Base-by-base conservation (phyloP, 2,888 invertebrate genomes). In the Catocala nupta region DNA sequence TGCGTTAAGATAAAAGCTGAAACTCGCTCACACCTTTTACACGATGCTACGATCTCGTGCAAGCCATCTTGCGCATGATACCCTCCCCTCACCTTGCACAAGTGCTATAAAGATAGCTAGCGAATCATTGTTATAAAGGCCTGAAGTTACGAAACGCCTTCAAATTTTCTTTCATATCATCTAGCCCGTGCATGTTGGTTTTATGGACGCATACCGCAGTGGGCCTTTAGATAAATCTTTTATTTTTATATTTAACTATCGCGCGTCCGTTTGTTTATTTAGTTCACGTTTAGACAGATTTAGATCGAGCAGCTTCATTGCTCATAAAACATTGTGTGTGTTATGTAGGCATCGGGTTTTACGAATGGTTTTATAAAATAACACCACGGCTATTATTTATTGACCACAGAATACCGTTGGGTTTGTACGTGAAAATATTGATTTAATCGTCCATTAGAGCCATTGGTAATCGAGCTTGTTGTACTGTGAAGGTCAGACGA, bases 251-350 rank as follows among this genome's bases (percentile, higher is more conserved):
- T 65, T 59, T 49, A 58, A 59, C 48, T 68, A 59, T 64, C 52
- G 9, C 51, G 4, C 51, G 7, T 5, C 49, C 33, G 45, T 65
- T 51, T 71, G 62, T 77, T 73, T 78, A 68, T 70, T 50, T 67
- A 64, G 58, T 34, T 53, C 75, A 72, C 54, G 67, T 55, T 54
- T 69, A 51, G 54, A 59, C 55, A 34, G 55, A 70, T 73, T 71
- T 64, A 75, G 65, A 64, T 61, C 54, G 54, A 12, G 55, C 13
- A 6, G 52, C 25, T 73, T 69, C 67, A 70, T 64, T 57, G 65
- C 61, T 56, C 54, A 64, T 78, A 75, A 75, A 78, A 75, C 62
- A 63, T 57, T 53, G 58, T 50, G 52, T 42, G 52, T 44, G 39
- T 63, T 63, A 52, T 55, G 42, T 43, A 16, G 49, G 52, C 48